Evolutionary conservation across 1,140 invertebrate species (phyloP), one percentile per base, ranked within the genome.

Genomic region (Phthorimaea operculella): DNA sequence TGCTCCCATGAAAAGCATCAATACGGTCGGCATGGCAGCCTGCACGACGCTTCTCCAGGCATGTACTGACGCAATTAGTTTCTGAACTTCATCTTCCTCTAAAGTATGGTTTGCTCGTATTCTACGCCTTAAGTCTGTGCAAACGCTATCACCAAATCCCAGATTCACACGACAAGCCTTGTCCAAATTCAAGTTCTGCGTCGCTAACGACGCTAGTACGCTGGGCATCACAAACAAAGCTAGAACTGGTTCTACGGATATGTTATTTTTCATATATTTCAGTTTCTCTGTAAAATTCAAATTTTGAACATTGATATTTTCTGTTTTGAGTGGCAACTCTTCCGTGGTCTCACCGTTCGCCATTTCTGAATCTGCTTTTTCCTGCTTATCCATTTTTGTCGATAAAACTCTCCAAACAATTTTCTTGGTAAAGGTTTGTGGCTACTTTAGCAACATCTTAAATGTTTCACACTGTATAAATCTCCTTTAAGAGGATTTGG

Each of bases 31-130:
- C 7, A 90, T 68, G 4, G 87, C 70, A 16, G 87, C 87, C 49
- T 87, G 83, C 14, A 89, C 67, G 0, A 87, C 76, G 39, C 85
- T 88, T 61, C 87, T 89, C 82, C 86, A 88, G 5, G 85, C 81
- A 33, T 84, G 74, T 57, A 89, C 87, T 4, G 79, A 83, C 0
- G 88, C 86, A 51, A 88, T 92, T 88, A 92, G 90, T 6, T 91
- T 83, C 53, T 85, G 81, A 0, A 85, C 78, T 51, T 75, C 78
- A 36, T 72, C 66, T 50, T 83, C 79, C 54, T 85, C 72, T 12
- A 66, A 70, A 5, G 71, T 83, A 36, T 72, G 67, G 56, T 82
- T 81, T 3, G 57, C 74, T 8, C 72, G 52, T 49, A 72, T 76
- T 18, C 79, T 62, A 0, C 75, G 58, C 14, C 70, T 60, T 15